Percentiles rank a stretch among this genome's conserved stretches.
Evolutionary conservation across 2,113 vertebrate genomes (phyloP).

Genomic region (Oncorhynchus kisutch): DNA sequence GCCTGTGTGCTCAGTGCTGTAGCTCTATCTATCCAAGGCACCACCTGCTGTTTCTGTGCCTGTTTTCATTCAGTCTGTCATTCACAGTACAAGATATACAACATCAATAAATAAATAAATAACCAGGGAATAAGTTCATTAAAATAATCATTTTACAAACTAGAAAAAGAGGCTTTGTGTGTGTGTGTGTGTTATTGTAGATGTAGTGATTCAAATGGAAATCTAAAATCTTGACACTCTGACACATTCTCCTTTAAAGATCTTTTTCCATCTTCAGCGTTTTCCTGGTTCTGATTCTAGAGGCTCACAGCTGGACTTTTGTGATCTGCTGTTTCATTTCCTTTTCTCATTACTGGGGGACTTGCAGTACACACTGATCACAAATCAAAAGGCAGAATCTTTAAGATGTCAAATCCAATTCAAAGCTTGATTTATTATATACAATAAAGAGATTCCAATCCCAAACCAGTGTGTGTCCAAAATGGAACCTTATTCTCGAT

Average conservation of each 20-base stretch:
- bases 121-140: slow-evolving; percentile 53
- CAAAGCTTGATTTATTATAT: not conserved
- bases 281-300: slow-evolving; percentile 41
- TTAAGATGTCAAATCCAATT: too few species aligned
- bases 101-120: slow-evolving; percentile 56
- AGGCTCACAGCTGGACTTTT: slow-evolving; percentile 63
- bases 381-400: not conserved
- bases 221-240: slow-evolving; percentile 33
- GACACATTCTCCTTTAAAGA: slow-evolving; percentile 41
- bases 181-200: slow-evolving; percentile 48
- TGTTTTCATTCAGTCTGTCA: slow-evolving; percentile 45
- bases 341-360: slow-evolving; percentile 5
- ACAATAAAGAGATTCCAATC: slow-evolving; percentile 1
- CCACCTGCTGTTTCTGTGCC: slow-evolving; percentile 54
- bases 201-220: slow-evolving; percentile 53
- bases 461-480: slow-evolving; percentile 1
- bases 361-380: not conserved
- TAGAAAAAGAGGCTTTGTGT: slow-evolving; percentile 45
- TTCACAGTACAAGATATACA: slow-evolving; percentile 40
- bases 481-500: too few species aligned
- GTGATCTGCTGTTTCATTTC: slow-evolving; percentile 32
- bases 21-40: slow-evolving; percentile 41
- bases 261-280: slow-evolving; percentile 51
- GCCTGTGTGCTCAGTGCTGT: slow-evolving; percentile 9
- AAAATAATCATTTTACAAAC: slow-evolving; percentile 50